Base-by-base conservation (phyloP, 1,140 invertebrate species). In the Leptoteleia sp. region DNA sequence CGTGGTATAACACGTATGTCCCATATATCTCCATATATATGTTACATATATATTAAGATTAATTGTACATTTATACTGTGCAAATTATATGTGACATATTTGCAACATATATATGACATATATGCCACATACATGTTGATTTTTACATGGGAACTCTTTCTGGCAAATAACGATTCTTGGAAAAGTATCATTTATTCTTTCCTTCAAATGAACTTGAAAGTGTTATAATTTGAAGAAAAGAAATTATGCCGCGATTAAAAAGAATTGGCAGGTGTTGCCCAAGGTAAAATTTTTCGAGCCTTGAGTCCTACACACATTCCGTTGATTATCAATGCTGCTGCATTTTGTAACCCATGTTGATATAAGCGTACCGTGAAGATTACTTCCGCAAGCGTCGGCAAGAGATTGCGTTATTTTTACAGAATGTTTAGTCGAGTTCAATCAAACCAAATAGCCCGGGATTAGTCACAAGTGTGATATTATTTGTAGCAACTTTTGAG, bases 301-400 rank as follows among this genome's bases (percentile, higher is more conserved):
- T 76, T 76, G 61, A 61, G 19, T 54, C 71, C 52, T 73, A 73
- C 50, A 48, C 55, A 59, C 61, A 42, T 59, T 55, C 57, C 68
- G 22, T 33, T 16, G 17, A 47, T 62, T 65, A 75, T 76, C 62
- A 67, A 42, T 61, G 54, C 15, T 67, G 31, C 16, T 38, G 11
- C 11, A 33, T 68, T 76, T 68, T 76, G 72, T 54, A 68, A 67
- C 43, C 5, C 52, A n/a, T n/a, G 42, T 59, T 71, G 38, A 37
- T 72, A 61, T 52, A 65, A 57, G 13, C 42, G 22, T 22, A 42
- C 1, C 8, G n/a, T n/a, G n/a, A n/a, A n/a, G n/a, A n/a, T n/a
- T n/a, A n/a, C n/a, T n/a, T n/a, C n/a, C n/a, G n/a, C n/a, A n/a
- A n/a, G n/a, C n/a, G n/a, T n/a, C n/a, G n/a, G n/a, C n/a, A n/a